phyloP scores from a whole-genome alignment of 30 jellyfish, hydroid and myxozoan genomes.

The Chrysaora quinquecirrha region DNA sequence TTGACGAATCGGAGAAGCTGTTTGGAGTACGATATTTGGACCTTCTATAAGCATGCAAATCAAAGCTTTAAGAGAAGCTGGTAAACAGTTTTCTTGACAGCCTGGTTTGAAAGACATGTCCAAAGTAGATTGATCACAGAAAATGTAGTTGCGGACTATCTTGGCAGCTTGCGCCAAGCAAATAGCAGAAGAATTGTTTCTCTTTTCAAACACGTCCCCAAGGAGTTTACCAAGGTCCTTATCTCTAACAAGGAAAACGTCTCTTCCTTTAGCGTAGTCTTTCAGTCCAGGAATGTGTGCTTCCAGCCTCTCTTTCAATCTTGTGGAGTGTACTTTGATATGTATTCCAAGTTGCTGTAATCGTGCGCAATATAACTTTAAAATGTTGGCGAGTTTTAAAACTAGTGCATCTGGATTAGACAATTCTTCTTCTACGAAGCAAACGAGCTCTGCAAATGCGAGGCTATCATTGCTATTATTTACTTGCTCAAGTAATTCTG shows the following conservation, averaged over 20 bases:
- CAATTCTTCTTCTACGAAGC: slow-evolving; percentile 3
- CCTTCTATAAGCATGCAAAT: slow-evolving; percentile 26
- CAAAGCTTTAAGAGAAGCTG: neutral
- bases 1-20: neutral
- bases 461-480: slow-evolving; percentile 15
- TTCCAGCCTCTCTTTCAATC: slow-evolving; percentile 5
- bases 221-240: slow-evolving; percentile 12
- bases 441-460: slow-evolving; percentile 39
- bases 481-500: slow-evolving; percentile 1
- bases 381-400: slow-evolving; percentile 17
- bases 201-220: slow-evolving; percentile 3
- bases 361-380: slow-evolving; percentile 19
- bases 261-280: slow-evolving; percentile 10
- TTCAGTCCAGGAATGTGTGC: slow-evolving; percentile 17
- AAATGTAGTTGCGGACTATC: slow-evolving; percentile 22
- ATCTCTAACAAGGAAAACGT: slow-evolving; percentile 11
- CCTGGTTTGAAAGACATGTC: slow-evolving; percentile 14
- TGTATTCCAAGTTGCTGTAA: slow-evolving; percentile 10
- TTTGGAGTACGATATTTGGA: slow-evolving; percentile 19
- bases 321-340: slow-evolving; percentile 12
- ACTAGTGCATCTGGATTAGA: slow-evolving; percentile 8
- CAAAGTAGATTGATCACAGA: slow-evolving; percentile 5
- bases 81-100: slow-evolving; percentile 12
- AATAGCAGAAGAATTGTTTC: neutral
- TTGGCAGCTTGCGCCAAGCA: slow-evolving; percentile 23